Conservation (phyloP, 2,113 vertebrate species). For the Bos javanicus region DNA sequence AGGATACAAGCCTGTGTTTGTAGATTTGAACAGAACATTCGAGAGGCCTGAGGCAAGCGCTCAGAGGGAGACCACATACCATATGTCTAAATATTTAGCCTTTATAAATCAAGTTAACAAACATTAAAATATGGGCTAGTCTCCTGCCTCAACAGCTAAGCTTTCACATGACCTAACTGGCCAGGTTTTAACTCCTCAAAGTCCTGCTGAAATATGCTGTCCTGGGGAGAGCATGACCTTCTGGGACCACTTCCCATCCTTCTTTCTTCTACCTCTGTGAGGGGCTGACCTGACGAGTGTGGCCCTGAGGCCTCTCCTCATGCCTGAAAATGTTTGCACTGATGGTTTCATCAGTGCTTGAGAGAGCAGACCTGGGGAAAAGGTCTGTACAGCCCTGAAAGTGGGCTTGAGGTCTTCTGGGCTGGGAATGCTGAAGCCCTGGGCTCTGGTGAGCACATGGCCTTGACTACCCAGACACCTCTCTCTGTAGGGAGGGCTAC, state of each 20-base stretch:
- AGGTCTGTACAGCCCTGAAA: not conserved
- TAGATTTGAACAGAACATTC: not conserved
- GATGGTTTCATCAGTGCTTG: not conserved
- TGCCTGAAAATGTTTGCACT: not conserved
- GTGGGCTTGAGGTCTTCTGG: not conserved
- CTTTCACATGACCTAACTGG: not conserved
- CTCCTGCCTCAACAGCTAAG: not conserved
- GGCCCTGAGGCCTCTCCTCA: not conserved
- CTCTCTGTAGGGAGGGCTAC: not conserved
- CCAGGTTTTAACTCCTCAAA: not conserved
- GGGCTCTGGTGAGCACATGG: not conserved
- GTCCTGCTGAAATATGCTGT: not conserved
- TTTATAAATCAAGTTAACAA: slow-evolving; percentile 24
- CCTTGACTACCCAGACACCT: not conserved
- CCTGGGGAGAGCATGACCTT: not conserved
- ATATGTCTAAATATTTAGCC: not conserved
- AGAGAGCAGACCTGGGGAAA: not conserved
- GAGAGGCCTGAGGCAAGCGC: not conserved
- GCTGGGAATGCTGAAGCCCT: not conserved
- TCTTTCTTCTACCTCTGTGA: not conserved
- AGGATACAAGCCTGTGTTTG: not conserved
- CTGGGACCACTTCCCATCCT: not conserved
- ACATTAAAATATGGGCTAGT: not conserved
- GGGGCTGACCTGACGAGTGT: not conserved
- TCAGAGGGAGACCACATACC: not conserved